Conservation (phyloP, 2,888 invertebrate species). For the Meliscaeva auricollis region DNA sequence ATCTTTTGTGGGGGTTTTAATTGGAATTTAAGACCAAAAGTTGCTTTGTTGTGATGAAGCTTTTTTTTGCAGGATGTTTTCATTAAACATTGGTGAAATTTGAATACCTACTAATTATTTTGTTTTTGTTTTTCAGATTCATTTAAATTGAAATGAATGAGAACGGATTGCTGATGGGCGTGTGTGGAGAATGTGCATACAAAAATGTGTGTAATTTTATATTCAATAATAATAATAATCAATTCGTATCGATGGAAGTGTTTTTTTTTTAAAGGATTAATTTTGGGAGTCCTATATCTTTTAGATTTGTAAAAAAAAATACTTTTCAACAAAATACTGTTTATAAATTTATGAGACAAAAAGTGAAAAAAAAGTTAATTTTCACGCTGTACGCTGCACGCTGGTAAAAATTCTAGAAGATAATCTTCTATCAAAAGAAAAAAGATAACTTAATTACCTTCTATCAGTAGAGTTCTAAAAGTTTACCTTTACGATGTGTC, state of each 20-base stretch:
- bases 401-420: too few relatives aligned
- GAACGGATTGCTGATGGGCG: neutral
- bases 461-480: too few relatives aligned
- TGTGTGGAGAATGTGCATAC: neutral
- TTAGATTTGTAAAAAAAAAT: neutral
- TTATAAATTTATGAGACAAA: too few relatives aligned
- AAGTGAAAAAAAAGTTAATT: too few relatives aligned
- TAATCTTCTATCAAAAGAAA: too few relatives aligned
- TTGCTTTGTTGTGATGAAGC: neutral
- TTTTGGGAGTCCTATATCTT: neutral
- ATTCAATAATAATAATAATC: conserved; percentile 13
- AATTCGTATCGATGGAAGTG: neutral
- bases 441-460: too few relatives aligned
- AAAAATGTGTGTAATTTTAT: neutral
- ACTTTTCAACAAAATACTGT: too few relatives aligned
- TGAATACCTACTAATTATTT: neutral
- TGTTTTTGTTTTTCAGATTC: neutral
- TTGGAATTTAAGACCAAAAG: conserved; percentile 3
- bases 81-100: conserved; percentile 1
- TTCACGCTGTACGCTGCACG: too few relatives aligned
- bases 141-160: neutral
- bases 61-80: neutral
- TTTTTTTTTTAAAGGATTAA: neutral
- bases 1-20: neutral
- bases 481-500: too few relatives aligned